phyloP scores from a whole-genome alignment of 2,797 vertebrate genomes.

The Gallinago solitaria region DNA sequence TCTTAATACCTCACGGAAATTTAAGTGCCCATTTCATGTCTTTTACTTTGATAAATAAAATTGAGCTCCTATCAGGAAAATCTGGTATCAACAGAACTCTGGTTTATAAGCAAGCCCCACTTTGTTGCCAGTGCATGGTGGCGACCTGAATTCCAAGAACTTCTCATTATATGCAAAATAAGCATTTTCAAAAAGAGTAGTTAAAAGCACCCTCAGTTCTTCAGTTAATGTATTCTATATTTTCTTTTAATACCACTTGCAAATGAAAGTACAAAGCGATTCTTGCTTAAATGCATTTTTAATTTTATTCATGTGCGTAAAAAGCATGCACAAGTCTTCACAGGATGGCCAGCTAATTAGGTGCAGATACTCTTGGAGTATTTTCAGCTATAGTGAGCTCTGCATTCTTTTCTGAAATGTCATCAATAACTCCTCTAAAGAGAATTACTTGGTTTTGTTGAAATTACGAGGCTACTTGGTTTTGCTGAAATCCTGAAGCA shows the following conservation, averaged over 20 bases:
- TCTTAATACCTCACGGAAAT: background rate
- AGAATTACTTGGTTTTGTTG: background rate
- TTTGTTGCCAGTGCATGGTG: background rate
- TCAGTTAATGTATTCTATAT: background rate
- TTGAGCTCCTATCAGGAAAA: background rate
- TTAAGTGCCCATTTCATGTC: background rate
- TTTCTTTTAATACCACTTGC: constrained; percentile 41
- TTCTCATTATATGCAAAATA: background rate
- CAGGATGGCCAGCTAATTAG: constrained; percentile 1
- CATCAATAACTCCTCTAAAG: background rate
- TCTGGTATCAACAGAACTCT: background rate
- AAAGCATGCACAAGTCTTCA: constrained; percentile 29
- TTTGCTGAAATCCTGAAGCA: constrained; percentile 2
- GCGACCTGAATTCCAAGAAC: constrained; percentile 17
- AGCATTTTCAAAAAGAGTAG: background rate
- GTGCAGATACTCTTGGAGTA: constrained; percentile 20
- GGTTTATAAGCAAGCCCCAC: background rate
- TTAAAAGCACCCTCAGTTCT: constrained; percentile 6
- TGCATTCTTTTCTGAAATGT: constrained; percentile 30
- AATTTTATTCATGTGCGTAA: constrained; percentile 36
- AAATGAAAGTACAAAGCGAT: constrained; percentile 25
- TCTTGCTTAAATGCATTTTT: constrained; percentile 16
- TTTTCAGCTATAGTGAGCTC: background rate
- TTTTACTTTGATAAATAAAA: background rate
- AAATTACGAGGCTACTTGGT: background rate